A percentile compares a stretch with the other conserved stretches of the same genome.
Conservation (phyloP, 2,888 invertebrate genomes). For the Cheilosia pagana region DNA sequence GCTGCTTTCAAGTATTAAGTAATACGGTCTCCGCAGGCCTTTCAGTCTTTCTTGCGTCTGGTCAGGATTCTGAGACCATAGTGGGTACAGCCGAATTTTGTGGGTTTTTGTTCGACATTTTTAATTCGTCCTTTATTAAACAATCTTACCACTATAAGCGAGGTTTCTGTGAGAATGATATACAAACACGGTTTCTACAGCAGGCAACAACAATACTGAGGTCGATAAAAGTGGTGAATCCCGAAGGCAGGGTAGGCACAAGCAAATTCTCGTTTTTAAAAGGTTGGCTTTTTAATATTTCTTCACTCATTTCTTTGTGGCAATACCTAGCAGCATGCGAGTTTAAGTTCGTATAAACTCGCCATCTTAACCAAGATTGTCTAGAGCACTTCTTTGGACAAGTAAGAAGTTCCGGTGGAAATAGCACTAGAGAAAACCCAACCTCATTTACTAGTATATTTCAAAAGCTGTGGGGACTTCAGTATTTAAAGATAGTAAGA, state of each 20-base stretch:
- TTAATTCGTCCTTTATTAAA: too few species aligned
- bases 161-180: neutral
- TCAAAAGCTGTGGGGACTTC: too few species aligned
- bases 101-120: too few species aligned
- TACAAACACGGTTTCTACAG: neutral
- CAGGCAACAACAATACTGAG: neutral
- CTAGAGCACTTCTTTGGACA: too few species aligned
- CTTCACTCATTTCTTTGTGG: slow-evolving; percentile 30
- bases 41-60: neutral
- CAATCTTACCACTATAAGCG: neutral
- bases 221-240: neutral
- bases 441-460: too few species aligned
- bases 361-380: neutral
- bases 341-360: neutral
- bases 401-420: too few species aligned
- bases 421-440: too few species aligned
- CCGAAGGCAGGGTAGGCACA: neutral
- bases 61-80: neutral
- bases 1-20: neutral
- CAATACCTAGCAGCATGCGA: slow-evolving; percentile 1
- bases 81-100: too few species aligned
- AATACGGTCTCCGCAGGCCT: slow-evolving; percentile 2
- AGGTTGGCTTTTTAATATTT: slow-evolving; percentile 22
- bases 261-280: neutral
- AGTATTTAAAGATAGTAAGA: too few species aligned